Evolutionary conservation across 1,140 invertebrate genomes (phyloP).

Genomic region (Anastatus disparis): DNA sequence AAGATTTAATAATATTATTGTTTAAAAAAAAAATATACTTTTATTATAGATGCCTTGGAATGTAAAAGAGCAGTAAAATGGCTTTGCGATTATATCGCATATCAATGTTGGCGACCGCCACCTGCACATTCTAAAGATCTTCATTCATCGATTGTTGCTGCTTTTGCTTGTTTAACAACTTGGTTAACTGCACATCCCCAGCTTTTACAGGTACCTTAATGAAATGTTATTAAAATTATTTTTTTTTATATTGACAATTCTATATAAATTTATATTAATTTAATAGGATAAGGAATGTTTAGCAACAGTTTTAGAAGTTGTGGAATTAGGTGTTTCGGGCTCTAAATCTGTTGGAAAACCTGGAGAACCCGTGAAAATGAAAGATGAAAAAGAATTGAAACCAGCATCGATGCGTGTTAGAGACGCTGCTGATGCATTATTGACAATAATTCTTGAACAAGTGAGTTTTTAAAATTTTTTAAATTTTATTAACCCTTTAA

Average conservation of each 20-base stretch:
- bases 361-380: constrained; percentile 89
- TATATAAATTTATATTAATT: not conserved
- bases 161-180: constrained; percentile 89
- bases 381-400: constrained; percentile 95
- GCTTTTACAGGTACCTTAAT: constrained; percentile 71
- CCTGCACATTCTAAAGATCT: constrained; percentile 96
- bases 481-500: too few species aligned
- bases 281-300: constrained; percentile 90
- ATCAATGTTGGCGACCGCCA: constrained; percentile 95
- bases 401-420: constrained; percentile 95
- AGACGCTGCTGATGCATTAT: constrained; percentile 92
- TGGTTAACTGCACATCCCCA: constrained; percentile 93
- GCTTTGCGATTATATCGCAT: constrained; percentile 97
- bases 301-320: constrained; percentile 92
- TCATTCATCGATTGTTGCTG: constrained; percentile 96
- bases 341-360: constrained; percentile 89
- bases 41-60: constrained; percentile 79
- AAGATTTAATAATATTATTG: too few species aligned
- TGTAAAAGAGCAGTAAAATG: constrained; percentile 95
- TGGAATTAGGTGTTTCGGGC: constrained; percentile 97
- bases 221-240: constrained; percentile 7
- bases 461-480: too few species aligned
- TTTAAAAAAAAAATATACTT: too few species aligned
- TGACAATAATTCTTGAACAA: constrained; percentile 92
- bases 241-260: not conserved